These are phyloP conservation scores for Drosophila suzukii DNA, from an alignment of 1,140 invertebrate species.

Conservation along the genomic window DNA sequence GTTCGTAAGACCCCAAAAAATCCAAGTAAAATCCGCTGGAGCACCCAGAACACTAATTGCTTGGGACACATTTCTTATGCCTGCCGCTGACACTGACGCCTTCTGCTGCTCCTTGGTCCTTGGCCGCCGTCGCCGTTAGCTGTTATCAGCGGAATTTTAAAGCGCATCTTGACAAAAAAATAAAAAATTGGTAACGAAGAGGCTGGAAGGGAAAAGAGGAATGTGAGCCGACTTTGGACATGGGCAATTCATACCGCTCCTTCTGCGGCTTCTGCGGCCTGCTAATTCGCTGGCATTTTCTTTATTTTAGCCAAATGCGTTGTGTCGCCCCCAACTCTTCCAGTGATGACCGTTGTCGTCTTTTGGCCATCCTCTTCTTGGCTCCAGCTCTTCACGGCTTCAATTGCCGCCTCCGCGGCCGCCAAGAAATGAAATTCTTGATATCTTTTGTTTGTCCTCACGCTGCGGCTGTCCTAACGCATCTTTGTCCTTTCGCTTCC, in stretches of 20 bases:
- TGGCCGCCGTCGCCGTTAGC: conserved; percentile 46
- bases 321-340: conserved; percentile 50
- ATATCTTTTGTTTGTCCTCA: conserved; percentile 81
- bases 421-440: conserved; percentile 82
- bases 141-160: conserved; percentile 80
- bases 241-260: conserved; percentile 69
- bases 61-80: conserved; percentile 75
- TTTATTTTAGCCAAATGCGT: conserved; percentile 81
- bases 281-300: conserved; percentile 81
- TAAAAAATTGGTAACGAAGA: not conserved
- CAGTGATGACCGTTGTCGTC: conserved; percentile 66
- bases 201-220: conserved; percentile 1
- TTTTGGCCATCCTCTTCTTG: conserved; percentile 37
- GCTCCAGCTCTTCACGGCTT: conserved; percentile 34
- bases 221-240: conserved; percentile 56
- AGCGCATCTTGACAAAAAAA: conserved; percentile 61
- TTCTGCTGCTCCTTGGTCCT: conserved; percentile 39
- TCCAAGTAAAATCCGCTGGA: conserved; percentile 2
- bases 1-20: conserved; percentile 1
- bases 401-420: conserved; percentile 54
- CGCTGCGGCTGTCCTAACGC: conserved; percentile 70
- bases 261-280: conserved; percentile 24
- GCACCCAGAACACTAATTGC: conserved; percentile 61
- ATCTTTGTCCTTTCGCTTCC: conserved; percentile 78
- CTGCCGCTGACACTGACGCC: conserved; percentile 76